A percentile compares a stretch with the other conserved stretches of the same genome.
These are phyloP conservation scores for Dendrolimus punctatus DNA, from an alignment of 1,140 invertebrate species.

Conservation along the genomic window DNA sequence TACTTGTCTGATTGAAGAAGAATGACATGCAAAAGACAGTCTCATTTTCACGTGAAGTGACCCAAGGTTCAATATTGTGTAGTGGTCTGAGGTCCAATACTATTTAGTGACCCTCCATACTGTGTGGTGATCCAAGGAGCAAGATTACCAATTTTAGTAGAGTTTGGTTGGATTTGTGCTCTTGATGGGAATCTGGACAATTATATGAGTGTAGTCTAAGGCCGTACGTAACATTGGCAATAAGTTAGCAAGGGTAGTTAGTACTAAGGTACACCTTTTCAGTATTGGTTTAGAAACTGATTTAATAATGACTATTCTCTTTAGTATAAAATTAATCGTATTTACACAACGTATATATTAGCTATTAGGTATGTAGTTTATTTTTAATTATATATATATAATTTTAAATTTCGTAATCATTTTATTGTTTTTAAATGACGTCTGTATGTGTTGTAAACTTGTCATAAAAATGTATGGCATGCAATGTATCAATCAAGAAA, in stretches of 20 bases:
- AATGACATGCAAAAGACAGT: no score
- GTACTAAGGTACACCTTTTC: slow-evolving; percentile 62
- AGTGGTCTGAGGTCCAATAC: no score
- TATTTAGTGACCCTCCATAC: no score
- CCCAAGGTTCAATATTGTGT: no score
- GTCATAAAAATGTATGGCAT: no score
- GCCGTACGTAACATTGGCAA: slow-evolving; percentile 52
- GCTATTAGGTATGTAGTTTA: slow-evolving; percentile 55
- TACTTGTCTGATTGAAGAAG: no score
- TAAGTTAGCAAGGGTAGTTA: slow-evolving; percentile 58
- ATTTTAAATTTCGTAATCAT: not conserved
- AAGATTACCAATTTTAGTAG: no score
- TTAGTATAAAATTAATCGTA: slow-evolving; percentile 57
- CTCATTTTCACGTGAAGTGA: no score
- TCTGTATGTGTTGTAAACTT: not conserved
- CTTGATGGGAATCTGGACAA: no score
- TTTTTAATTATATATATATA: slow-evolving; percentile 15
- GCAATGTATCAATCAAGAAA: no score
- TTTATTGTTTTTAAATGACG: not conserved
- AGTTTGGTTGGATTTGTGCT: no score
- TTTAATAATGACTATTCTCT: slow-evolving; percentile 38
- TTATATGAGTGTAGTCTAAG: not conserved
- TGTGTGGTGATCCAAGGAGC: no score
- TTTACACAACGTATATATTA: slow-evolving; percentile 56
- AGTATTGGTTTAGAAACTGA: slow-evolving; percentile 62